Conservation (phyloP, 1,140 invertebrate genomes). For the Drosophila tani region DNA sequence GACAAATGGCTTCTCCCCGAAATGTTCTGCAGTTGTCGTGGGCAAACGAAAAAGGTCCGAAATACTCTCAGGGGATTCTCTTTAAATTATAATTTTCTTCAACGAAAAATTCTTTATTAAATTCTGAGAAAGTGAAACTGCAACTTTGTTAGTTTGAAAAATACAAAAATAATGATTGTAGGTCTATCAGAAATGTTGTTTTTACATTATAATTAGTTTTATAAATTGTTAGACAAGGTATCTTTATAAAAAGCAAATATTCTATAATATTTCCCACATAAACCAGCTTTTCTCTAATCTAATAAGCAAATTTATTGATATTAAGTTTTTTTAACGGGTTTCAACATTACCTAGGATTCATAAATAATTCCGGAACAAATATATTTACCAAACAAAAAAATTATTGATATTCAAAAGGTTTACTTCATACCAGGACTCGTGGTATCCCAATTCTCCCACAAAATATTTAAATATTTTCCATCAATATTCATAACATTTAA, state of each 20-base stretch:
- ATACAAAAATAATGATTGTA: too few species aligned
- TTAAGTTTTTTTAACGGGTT: neutral
- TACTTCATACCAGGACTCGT: neutral
- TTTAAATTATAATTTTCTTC: neutral
- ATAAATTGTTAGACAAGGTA: too few species aligned
- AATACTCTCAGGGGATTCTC: neutral
- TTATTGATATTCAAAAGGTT: neutral
- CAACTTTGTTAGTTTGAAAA: too few species aligned
- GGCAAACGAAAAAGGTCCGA: neutral
- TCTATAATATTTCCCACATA: neutral
- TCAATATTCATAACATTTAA: constrained; percentile 27
- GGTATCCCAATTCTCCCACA: too few species aligned
- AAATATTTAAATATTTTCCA: neutral
- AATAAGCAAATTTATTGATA: too few species aligned
- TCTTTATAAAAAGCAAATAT: neutral
- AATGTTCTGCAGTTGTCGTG: neutral
- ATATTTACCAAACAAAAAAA: neutral
- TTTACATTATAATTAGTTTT: neutral
- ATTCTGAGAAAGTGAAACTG: too few species aligned
- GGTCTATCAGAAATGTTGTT: too few species aligned
- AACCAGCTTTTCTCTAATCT: neutral
- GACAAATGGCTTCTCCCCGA: neutral
- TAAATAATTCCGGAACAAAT: neutral
- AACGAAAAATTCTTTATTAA: neutral
- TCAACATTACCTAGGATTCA: neutral